Evolutionary conservation across 2,888 invertebrate genomes (phyloP).

Genomic region (Plebejus argus): DNA sequence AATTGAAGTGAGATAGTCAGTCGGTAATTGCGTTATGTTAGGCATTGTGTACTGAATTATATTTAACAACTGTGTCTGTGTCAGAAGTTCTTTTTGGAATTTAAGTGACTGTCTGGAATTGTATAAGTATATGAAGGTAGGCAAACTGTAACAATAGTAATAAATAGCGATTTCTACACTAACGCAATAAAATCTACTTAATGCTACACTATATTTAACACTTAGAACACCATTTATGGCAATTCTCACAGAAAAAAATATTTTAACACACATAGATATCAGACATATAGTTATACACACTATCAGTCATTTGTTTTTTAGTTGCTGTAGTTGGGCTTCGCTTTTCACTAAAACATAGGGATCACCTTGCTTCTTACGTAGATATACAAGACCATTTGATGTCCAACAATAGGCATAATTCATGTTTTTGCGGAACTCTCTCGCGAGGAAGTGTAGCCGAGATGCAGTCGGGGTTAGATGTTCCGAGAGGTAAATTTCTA

Average conservation of each 20-base stretch:
- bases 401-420: conserved; percentile 38
- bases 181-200: too few relatives aligned
- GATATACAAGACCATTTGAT: conserved; percentile 35
- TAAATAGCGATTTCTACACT: too few relatives aligned
- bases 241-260: too few relatives aligned
- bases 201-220: too few relatives aligned
- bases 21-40: too few relatives aligned
- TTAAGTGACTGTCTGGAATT: not conserved
- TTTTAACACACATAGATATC: too few relatives aligned
- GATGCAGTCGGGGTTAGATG: conserved; percentile 37
- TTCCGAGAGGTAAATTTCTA: conserved; percentile 29
- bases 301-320: conserved; percentile 35
- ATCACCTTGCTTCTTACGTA: conserved; percentile 36
- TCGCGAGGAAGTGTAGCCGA: conserved; percentile 35
- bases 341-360: conserved; percentile 35
- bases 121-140: not conserved
- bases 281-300: not conserved
- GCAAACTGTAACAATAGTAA: not conserved
- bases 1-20: not conserved
- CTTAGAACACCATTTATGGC: too few relatives aligned
- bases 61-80: too few relatives aligned
- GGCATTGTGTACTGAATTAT: too few relatives aligned
- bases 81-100: not conserved
- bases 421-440: conserved; percentile 36
- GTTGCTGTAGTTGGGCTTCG: conserved; percentile 30